Evolutionary conservation across 2,113 vertebrate species (phyloP), one percentile per base, ranked within the genome.

Genomic region (Saimiri boliviensis): DNA sequence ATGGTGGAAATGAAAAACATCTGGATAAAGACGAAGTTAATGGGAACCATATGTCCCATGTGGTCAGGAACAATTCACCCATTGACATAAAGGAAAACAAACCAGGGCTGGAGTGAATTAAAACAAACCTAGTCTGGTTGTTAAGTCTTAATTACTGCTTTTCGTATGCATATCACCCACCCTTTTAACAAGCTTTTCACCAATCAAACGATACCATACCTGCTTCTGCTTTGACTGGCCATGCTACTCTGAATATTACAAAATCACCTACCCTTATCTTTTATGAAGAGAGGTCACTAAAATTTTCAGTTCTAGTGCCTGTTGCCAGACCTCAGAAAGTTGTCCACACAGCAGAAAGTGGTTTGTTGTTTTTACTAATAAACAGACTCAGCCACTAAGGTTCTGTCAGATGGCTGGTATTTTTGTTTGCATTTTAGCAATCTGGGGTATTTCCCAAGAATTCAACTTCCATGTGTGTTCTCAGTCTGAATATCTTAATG

Each of bases 1-100:
- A 83, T 13, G 93, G 68, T 23, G 97, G 91, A 97, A 98, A 97
- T 87, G 89, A 97, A 97, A 82, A 97, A 97, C 97, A 97, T 90
- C 96, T 98, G 98, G 96, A 89, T 74, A 87, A 83, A 86, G 80
- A 58, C 70, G 89, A 93, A 58, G 37, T 92, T 84, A 98, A 98
- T 60, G 96, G 96, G 90, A 97, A 97, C 45, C 96, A 83, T 42
- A 81, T 96, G 95, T n/a, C 56, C 71, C 58, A 82, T 6, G 60
- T 74, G 32, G 77, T 3, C 5, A 83, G 45, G 74, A 97, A 96
- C 77, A 79, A 77, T 86, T 11, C 1, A 1, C 42, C 66, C 77
- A 80, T 37, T 93, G 76, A 97, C 97, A 84, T 35, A 71, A 89
- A 82, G 47, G 83, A 97, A 98, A 84, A 86, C 0, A 0, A 76